phyloP scores from a whole-genome alignment of 2,113 vertebrate genomes.

The Octodon degus region DNA sequence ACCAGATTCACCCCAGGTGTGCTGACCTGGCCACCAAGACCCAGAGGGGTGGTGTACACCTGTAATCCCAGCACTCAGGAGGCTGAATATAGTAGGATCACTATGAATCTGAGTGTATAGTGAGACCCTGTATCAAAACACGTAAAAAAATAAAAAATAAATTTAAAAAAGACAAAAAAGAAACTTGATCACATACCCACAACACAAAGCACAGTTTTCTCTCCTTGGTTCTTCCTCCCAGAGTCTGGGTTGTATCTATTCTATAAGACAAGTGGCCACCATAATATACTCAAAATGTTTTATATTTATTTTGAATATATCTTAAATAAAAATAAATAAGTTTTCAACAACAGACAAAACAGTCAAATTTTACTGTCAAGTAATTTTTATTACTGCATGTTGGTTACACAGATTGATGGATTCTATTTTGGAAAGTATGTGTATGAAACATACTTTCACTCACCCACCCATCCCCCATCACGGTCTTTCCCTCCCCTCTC shows the following conservation, averaged over 20 bases:
- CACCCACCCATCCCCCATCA: neutral
- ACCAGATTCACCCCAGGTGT: too few relatives aligned
- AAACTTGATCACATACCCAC: too few relatives aligned
- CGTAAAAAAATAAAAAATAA: too few relatives aligned
- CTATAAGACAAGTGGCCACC: neutral
- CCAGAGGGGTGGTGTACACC: too few relatives aligned
- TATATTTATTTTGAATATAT: slow-evolving; percentile 31
- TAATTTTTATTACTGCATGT: neutral
- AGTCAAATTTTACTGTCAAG: neutral
- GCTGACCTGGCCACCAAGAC: too few relatives aligned
- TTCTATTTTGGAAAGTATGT: neutral
- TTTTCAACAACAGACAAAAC: neutral
- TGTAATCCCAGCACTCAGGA: too few relatives aligned
- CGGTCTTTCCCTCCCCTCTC: neutral
- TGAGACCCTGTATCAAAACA: too few relatives aligned
- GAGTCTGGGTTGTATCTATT: neutral
- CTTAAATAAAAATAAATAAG: neutral
- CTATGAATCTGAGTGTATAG: too few relatives aligned
- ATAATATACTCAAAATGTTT: slow-evolving; percentile 28
- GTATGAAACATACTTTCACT: neutral
- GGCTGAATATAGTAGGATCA: too few relatives aligned
- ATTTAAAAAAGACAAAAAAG: too few relatives aligned
- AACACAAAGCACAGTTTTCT: neutral
- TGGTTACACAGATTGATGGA: neutral
- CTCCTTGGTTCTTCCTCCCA: neutral